Conservation (phyloP, 2,888 invertebrate genomes). For the Orgyia antiqua region DNA sequence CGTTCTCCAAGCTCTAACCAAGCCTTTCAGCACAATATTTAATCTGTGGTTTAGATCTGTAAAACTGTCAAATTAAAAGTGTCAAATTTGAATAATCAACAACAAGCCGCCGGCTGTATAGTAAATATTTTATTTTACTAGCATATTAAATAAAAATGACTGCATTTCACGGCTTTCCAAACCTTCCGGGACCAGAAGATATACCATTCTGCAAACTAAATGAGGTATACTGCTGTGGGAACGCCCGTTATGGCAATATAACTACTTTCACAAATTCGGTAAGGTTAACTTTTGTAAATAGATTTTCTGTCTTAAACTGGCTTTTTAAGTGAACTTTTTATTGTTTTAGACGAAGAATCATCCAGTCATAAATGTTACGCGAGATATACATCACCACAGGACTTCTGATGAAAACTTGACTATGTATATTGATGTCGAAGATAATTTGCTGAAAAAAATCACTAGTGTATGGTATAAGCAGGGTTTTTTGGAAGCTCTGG, state of each 20-base stretch:
- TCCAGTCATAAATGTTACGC: slow-evolving; percentile 83
- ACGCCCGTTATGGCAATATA: slow-evolving; percentile 75
- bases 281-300: slow-evolving; percentile 49
- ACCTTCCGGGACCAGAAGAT: slow-evolving; percentile 69
- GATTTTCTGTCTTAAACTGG: background rate
- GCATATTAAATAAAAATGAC: slow-evolving; percentile 59
- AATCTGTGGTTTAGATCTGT: too few relatives aligned
- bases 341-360: slow-evolving; percentile 79
- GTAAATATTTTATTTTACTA: background rate
- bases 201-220: slow-evolving; percentile 81
- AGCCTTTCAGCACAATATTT: too few relatives aligned
- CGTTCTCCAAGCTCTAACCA: too few relatives aligned
- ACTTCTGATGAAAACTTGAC: slow-evolving; percentile 77
- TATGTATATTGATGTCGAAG: slow-evolving; percentile 79
- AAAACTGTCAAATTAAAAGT: background rate
- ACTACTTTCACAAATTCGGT: slow-evolving; percentile 78
- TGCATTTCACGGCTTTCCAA: slow-evolving; percentile 72
- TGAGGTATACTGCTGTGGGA: slow-evolving; percentile 79
- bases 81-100: slow-evolving; percentile 10
- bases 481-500: slow-evolving; percentile 83
- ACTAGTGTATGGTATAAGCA: slow-evolving; percentile 87
- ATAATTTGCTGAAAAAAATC: slow-evolving; percentile 85
- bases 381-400: slow-evolving; percentile 79
- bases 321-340: background rate
- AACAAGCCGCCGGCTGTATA: slow-evolving; percentile 25